Evolutionary conservation across 2,888 invertebrate genomes (phyloP).

Genomic region (Heterodera filipjevi): DNA sequence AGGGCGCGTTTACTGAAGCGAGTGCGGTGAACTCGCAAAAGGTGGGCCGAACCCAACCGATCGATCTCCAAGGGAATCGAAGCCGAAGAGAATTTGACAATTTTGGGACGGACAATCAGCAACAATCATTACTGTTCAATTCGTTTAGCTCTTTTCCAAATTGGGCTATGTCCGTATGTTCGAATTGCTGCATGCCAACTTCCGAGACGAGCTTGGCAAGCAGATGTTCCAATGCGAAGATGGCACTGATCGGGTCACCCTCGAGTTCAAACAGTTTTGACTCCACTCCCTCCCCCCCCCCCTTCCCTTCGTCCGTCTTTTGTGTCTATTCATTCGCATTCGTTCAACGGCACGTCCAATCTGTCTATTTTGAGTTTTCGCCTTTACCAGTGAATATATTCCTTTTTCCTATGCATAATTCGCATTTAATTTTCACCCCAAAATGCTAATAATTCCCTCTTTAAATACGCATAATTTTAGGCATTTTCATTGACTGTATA

Average conservation of each 20-base stretch:
- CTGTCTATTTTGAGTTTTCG: neutral
- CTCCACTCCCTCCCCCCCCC: too few species aligned
- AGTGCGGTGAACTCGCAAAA: conserved; percentile 45
- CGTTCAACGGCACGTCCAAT: too few species aligned
- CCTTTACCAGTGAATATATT: neutral
- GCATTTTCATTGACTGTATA: too few species aligned
- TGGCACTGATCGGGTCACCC: conserved; percentile 34
- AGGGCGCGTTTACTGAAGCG: conserved; percentile 44
- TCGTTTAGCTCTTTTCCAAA: conserved; percentile 37
- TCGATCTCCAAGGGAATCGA: neutral
- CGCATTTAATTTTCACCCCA: neutral
- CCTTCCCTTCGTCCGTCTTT: too few species aligned
- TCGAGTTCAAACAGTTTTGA: conserved; percentile 36
- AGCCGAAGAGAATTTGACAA: too few species aligned
- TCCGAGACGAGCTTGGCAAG: conserved; percentile 35
- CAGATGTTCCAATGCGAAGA: conserved; percentile 38
- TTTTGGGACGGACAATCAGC: too few species aligned
- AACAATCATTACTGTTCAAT: neutral
- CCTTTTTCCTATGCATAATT: neutral
- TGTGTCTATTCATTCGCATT: too few species aligned
- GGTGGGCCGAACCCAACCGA: conserved; percentile 20
- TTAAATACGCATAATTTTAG: too few species aligned
- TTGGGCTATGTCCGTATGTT: conserved; percentile 34
- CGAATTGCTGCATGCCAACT: conserved; percentile 36
- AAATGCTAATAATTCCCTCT: too few species aligned